Base-by-base conservation (phyloP, 2,888 invertebrate species). In the Ceriagrion tenellum region DNA sequence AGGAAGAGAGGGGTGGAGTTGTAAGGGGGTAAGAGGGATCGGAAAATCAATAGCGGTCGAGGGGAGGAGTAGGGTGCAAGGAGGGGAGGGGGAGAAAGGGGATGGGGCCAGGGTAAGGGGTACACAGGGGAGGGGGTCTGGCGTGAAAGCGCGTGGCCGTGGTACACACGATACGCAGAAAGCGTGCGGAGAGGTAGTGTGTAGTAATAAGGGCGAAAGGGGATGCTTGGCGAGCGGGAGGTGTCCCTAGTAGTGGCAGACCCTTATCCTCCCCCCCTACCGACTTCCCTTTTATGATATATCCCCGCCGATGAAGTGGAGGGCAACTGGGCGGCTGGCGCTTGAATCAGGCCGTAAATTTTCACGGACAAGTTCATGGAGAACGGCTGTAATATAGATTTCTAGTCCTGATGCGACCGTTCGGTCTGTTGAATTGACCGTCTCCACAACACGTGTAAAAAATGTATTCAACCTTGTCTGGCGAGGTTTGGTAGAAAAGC, bases 31-130 rank as follows among this genome's bases (percentile, higher is more conserved):
- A 47, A 47, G 81, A n/a, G 81, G 81, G 30, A 69, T 81, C n/a
- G 81, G 81, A 81, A 81, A 81, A 81, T 81, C 81, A 81, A 81
- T 81, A 81, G 35, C 81, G 81, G 81, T 13, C 81, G 81, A 35
- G 81, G 81, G 81, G 81, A 35, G 81, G 81, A 35, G 81, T 8
- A 8, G n/a, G 23, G 81, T 4, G 6, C 35, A 35, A 18, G 81
- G 81, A 13, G 30, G 81, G 16, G 8, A 8, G 26, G 69, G 13
- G 81, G 81, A 16, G 0, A 13, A 35, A 6, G 81, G 81, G 35
- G 30, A 12, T 3, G 69, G n/a, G 69, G 47, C 47, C 47, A n/a
- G 69, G 23, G 69, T 20, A 8, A 69, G 26, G 26, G 69, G 47
- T 47, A 26, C 0, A 26, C 20, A 23, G 69, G 20, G 23, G 26